Evolutionary conservation across 2,888 invertebrate genomes (phyloP).

Genomic region (Tubulanus polymorphus): DNA sequence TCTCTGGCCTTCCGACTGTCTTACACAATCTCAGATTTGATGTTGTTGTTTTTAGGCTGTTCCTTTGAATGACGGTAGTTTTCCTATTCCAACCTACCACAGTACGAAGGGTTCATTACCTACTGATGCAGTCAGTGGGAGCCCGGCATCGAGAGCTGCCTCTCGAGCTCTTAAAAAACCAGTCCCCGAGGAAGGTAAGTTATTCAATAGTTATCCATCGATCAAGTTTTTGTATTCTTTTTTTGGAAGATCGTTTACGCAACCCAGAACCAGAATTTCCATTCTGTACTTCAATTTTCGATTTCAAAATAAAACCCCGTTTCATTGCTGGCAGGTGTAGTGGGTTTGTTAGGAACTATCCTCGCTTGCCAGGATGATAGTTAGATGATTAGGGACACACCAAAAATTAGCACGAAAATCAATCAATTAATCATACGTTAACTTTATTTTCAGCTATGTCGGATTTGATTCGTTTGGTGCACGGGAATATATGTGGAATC

Average conservation of each 20-base stretch:
- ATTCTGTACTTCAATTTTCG: no score
- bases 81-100: conserved; percentile 21
- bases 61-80: conserved; percentile 14
- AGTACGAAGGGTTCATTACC: background rate
- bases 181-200: conserved; percentile 35
- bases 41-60: conserved; percentile 23
- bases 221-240: no score
- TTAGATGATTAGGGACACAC: no score
- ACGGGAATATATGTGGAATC: conserved; percentile 64
- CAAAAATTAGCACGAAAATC: background rate
- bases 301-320: no score
- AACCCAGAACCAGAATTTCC: no score
- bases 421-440: background rate
- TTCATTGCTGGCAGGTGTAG: no score
- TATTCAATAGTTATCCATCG: no score
- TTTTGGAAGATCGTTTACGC: no score
- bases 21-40: background rate
- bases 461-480: conserved; percentile 64
- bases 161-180: conserved; percentile 21
- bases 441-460: conserved; percentile 57
- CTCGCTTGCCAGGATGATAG: no score
- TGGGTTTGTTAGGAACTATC: no score
- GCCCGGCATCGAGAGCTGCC: background rate
- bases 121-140: background rate
- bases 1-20: background rate